Base-by-base conservation (phyloP, 1,140 invertebrate genomes). In the Lepidotrigona ventralis region DNA sequence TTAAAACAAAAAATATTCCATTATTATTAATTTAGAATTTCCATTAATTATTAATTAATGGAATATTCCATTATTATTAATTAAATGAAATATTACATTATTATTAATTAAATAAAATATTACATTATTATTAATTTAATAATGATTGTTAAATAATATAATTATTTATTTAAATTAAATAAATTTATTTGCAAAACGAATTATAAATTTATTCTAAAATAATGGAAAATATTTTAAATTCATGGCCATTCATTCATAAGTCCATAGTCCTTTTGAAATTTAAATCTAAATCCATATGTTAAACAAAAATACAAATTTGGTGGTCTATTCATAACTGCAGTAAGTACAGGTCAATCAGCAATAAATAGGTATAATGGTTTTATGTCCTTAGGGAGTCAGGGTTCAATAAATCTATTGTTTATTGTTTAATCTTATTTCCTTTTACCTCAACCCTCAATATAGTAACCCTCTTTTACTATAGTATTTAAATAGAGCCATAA, bases 371-470 rank as follows among this genome's bases (percentile, higher is more conserved):
- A 33, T 19, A 66, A 66, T 29, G 19, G 23, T n/a, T 51, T 68
- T 64, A 51, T 26, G 46, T 14, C 39, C 14, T 56, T 12, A n/a
- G 15, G 21, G 14, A 56, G 33, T 33, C 23, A 56, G 33, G 8
- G 17, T 64, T 23, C 51, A 73, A 21, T 46, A 83, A 83, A 79
- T 21, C 66, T 63, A 85, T 85, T 81, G 12, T 72, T n/a, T 12
- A 12, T 53, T 26, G 11, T 6, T n/a, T 81, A 71, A 70, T 85
- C 79, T 71, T 1, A 64, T 53, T 71, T 54, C 11, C 63, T 2
- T 76, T 58, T 64, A 56, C n/a, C n/a, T n/a, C n/a, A 54, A 23
- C 69, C 33, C 69, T 56, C 21, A 54, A 33, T 39, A 23, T n/a
- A n/a, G n/a, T n/a, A n/a, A n/a, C n/a, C n/a, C n/a, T 15, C 68